Percentiles rank a stretch among this genome's conserved stretches.
Evolutionary conservation across 2,113 vertebrate genomes (phyloP).

Genomic region (Pandion haliaetus): DNA sequence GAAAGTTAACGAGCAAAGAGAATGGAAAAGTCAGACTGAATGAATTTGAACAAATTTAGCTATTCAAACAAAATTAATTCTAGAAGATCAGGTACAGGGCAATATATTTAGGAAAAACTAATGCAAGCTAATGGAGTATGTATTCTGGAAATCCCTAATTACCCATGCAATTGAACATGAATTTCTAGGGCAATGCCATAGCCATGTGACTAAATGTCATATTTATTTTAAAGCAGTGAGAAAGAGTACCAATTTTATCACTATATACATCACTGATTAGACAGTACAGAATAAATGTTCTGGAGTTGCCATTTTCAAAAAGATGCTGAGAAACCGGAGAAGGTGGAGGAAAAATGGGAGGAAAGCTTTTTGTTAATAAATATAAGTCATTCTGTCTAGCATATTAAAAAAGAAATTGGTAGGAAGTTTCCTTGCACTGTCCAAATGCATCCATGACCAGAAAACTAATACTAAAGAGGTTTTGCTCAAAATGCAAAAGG

Average conservation of each 20-base stretch:
- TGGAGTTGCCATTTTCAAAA: not conserved
- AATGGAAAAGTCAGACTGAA: not conserved
- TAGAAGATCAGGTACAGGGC: not conserved
- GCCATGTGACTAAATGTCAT: not conserved
- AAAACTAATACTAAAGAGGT: not conserved
- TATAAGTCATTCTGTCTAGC: not conserved
- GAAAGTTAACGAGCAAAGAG: not conserved
- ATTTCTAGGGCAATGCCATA: not conserved
- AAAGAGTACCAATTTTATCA: not conserved
- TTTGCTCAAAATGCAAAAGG: not conserved
- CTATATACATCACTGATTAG: not conserved
- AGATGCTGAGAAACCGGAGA: not conserved
- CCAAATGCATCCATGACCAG: not conserved
- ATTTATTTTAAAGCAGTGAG: not conserved
- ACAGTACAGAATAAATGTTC: not conserved
- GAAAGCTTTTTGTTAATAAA: not conserved
- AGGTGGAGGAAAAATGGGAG: not conserved
- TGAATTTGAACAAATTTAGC: not conserved
- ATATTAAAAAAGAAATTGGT: not conserved
- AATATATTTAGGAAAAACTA: not conserved
- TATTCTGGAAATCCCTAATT: not conserved
- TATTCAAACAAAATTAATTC: not conserved
- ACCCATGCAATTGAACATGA: not conserved
- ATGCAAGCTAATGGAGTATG: not conserved
- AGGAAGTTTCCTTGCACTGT: not conserved